Base-by-base conservation (phyloP, 2,113 vertebrate species). In the Ceyx margarethae region DNA sequence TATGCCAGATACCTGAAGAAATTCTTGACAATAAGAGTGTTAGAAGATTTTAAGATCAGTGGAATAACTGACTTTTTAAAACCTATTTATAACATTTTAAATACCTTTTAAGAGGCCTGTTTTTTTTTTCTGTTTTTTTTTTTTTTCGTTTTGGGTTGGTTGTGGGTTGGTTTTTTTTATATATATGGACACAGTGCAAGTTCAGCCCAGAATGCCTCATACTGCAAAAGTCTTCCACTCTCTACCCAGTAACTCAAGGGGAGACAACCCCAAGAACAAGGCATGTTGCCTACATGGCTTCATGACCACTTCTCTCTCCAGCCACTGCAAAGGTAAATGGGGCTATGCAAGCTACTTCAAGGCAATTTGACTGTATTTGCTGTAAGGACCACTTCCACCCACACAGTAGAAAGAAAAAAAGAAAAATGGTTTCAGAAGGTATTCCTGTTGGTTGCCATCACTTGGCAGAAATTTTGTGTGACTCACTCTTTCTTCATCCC, bases 251-350 rank as follows among this genome's bases (percentile, higher is more conserved):
- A 25, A 29, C 13, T 17, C 9, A 11, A 2, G 10, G n/a, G 12
- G 13, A 53, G 23, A 29, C 21, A 78, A 7, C 60, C 26, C 14
- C 43, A 33, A 64, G 7, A 56, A 13, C 28, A 65, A 65, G 3
- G 8, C 0, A 0, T 22, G 17, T 15, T 66, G 11, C 20, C 60
- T 37, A 9, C 21, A 11, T 26, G 23, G 6, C 21, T 82, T 11
- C 80, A 42, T 11, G 20, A 48, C 7, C 20, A 33, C 40, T 68
- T 35, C 28, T 35, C 31, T 91, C 40, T 21, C 31, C 48, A 80
- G 48, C 7, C 40, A 21, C 25, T 46, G 14, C 18, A 57, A 61
- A 81, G n/a, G 40, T 5, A 33, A 65, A 46, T 0, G 1, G 15
- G 25, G 31, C 25, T 73, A 12, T 57, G 14, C 16, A n/a, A 93